These are phyloP conservation scores for Oryzias woworae DNA, from an alignment of 2,113 vertebrate species.

Conservation along the genomic window DNA sequence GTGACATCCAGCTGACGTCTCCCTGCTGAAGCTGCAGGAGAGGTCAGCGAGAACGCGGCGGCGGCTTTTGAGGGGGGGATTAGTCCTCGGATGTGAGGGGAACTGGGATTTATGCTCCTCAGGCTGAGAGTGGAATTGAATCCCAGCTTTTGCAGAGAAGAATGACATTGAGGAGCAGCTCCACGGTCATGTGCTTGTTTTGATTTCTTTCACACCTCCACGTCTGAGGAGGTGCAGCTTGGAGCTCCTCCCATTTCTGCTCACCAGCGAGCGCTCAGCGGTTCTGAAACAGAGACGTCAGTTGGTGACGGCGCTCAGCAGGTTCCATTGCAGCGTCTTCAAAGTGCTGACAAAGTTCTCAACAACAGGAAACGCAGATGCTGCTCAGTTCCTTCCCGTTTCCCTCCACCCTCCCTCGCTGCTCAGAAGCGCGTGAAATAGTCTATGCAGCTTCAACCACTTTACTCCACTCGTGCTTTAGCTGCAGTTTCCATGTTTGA, in stretches of 20 bases:
- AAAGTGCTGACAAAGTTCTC: constrained; percentile 64
- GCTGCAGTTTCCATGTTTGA: too few relatives aligned
- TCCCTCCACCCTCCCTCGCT: constrained; percentile 9
- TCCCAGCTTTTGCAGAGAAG: constrained; percentile 51
- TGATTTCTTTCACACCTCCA: constrained; percentile 55
- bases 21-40: constrained; percentile 33
- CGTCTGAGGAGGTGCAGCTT: constrained; percentile 27
- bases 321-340: constrained; percentile 46
- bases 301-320: constrained; percentile 40
- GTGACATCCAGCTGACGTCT: constrained; percentile 49
- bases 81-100: constrained; percentile 48
- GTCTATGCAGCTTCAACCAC: too few relatives aligned
- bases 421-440: constrained; percentile 15
- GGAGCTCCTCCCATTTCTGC: constrained; percentile 10
- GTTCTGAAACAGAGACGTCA: constrained; percentile 45
- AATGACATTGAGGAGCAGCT: constrained; percentile 65
- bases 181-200: constrained; percentile 69
- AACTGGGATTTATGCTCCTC: constrained; percentile 55
- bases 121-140: constrained; percentile 58
- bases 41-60: constrained; percentile 56
- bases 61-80: constrained; percentile 62
- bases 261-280: not conserved
- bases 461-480: too few relatives aligned
- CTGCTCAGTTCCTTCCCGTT: constrained; percentile 69
- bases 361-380: constrained; percentile 78